Evolutionary conservation across 2,888 invertebrate species (phyloP).

Genomic region (Chrysolina americana): DNA sequence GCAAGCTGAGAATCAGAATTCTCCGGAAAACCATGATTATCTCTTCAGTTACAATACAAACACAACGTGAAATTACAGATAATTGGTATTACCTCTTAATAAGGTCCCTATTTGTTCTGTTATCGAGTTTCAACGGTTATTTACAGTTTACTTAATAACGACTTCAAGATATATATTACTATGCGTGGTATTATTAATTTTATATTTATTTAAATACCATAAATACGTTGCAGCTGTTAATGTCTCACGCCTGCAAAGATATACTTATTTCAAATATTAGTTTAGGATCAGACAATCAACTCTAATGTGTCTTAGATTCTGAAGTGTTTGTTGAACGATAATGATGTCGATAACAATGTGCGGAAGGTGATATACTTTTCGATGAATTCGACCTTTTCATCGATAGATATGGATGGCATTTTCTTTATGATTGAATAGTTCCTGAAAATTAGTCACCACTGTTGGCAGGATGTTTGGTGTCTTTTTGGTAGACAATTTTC

Average conservation of each 20-base stretch:
- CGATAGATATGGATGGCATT: constrained; percentile 24
- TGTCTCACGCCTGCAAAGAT: constrained; percentile 59
- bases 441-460: background rate
- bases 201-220: constrained; percentile 59
- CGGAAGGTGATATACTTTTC: constrained; percentile 53
- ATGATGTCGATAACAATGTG: constrained; percentile 58
- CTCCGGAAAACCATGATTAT: constrained; percentile 36
- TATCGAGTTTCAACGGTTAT: constrained; percentile 53
- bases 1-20: constrained; percentile 1
- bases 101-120: constrained; percentile 50
- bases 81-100: constrained; percentile 51
- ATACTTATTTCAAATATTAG: constrained; percentile 61
- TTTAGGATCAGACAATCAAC: constrained; percentile 60
- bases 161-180: constrained; percentile 50
- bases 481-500: background rate
- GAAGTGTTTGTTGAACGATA: constrained; percentile 59
- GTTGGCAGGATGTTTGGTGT: background rate
- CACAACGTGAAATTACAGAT: constrained; percentile 47
- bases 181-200: constrained; percentile 55
- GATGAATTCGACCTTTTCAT: constrained; percentile 51
- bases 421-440: constrained; percentile 12
- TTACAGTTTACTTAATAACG: constrained; percentile 56
- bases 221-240: constrained; percentile 60
- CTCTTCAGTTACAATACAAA: constrained; percentile 49
- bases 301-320: constrained; percentile 58